Evolutionary conservation across 2,888 invertebrate species (phyloP).

Genomic region (Himalopsyche japonica): DNA sequence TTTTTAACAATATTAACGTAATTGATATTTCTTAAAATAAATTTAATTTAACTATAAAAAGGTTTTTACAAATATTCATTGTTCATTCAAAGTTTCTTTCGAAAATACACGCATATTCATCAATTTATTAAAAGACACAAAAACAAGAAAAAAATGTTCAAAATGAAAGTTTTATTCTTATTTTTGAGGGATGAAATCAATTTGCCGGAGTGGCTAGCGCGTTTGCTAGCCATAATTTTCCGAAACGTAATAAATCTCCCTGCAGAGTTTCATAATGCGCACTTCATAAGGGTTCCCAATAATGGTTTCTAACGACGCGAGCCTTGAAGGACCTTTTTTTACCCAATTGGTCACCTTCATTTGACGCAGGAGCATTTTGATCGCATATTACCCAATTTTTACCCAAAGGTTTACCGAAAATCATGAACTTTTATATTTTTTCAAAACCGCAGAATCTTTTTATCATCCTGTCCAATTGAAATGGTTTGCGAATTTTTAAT

Average conservation of each 20-base stretch:
- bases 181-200: not conserved
- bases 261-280: not conserved
- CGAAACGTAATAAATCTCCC: not conserved
- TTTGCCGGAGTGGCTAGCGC: not conserved
- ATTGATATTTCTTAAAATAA: too few relatives aligned
- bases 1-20: too few relatives aligned
- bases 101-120: not conserved
- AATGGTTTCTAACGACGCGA: not conserved
- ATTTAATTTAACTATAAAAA: too few relatives aligned
- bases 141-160: not conserved
- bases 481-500: too few relatives aligned
- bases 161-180: not conserved
- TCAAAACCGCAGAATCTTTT: not conserved
- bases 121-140: conserved; percentile 6
- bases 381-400: not conserved
- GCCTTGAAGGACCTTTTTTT: not conserved
- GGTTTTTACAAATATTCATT: too few relatives aligned
- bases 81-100: not conserved
- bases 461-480: too few relatives aligned
- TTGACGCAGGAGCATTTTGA: not conserved
- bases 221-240: not conserved
- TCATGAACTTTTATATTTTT: not conserved
- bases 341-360: not conserved
- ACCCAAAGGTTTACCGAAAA: not conserved
- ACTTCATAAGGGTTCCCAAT: not conserved